Base-by-base conservation (phyloP, 92 coral and sea anemone species). In the Galaxea fascicularis region DNA sequence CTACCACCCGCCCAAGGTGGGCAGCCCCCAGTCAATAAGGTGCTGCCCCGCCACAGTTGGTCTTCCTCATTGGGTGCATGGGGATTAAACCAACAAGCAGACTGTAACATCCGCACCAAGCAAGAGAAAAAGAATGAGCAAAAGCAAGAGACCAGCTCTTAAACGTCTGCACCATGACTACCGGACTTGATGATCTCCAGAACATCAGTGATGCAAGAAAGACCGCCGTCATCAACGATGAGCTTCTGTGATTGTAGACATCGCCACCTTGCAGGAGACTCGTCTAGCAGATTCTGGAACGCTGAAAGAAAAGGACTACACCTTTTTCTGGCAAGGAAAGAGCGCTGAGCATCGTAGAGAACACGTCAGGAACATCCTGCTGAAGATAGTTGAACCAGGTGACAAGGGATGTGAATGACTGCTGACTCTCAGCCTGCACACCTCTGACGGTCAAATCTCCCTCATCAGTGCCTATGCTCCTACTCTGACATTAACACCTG, bases 1-100 rank as follows among this genome's bases (percentile, higher is more conserved):
- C n/a, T n/a, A n/a, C n/a, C n/a, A n/a, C 88, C 85, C 83, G 68
- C 91, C 77, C 41, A 87, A 81, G 91, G 82, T 81, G 91, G 76
- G 82, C 74, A 80, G 87, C 93, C 86, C 90, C 87, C 83, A 86
- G 93, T 54, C 90, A 85, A 41, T 89, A 79, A 79, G 87, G 83
- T 79, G 90, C 53, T 88, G 77, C 51, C 80, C 92, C 60, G 86
- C 89, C 83, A 27, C 17, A n/a, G 75, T 66, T n/a, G 68, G 85
- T 76, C 45, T 76, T 24, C 92, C 24, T 58, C 79, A 66, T 24
- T 88, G 85, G 89, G 89, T 88, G 89, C 84, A 8, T 44, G 76
- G 89, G 62, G 89, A 74, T 49, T 41, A 65, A 73, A n/a, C 16
- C 70, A 28, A 63, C 29, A 51, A 35, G 79, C 46, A 47, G 76